Evolutionary conservation across 2,888 invertebrate genomes (phyloP), one percentile per base, ranked within the genome.

Genomic region (Ectemnius continuus): DNA sequence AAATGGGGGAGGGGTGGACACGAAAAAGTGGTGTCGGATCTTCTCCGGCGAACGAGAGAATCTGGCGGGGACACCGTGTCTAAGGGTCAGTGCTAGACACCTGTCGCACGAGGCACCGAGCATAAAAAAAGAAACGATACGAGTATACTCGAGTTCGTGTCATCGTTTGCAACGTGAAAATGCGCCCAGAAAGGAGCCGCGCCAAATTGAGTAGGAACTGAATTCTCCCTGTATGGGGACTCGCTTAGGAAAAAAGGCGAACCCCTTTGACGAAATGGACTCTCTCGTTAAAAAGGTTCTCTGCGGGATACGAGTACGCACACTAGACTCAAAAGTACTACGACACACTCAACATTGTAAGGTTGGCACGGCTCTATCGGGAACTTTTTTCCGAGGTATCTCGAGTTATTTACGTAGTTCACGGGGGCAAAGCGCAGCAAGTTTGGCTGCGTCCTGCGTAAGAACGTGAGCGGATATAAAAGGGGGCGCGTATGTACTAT

Each of bases 81-180:
- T 84, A 84, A 82, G 79, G 80, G 82, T 80, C 88, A 86, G 87
- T 84, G 84, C 83, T 85, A 82, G 73, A 71, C 36, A 36, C 71
- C 80, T 76, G 36, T 64, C 61, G 62, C 67, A 3, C 70, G 67
- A 62, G 36, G 64, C 56, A 52, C 11, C 66, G 14, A 48, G 48
- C 4, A 16, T 62, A 23, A 46, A n/a, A 61, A 61, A 18, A 61
- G 46, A 48, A 62, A 62, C 20, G 62, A 23, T n/a, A 47, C 62
- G 62, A 62, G 48, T 18, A 47, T 48, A 70, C 61, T 61, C 47
- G 48, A 23, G 36, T 16, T 36, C 18, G 26, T 18, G 60, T 59
- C 13, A 46, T 57, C 61, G 57, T 74, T 72, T 72, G 58, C 45
- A 18, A 23, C 60, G 23, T 13, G 47, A 18, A 48, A 70, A 18